phyloP scores from a whole-genome alignment of 30 jellyfish, hydroid and myxozoan genomes.

The Aurelia sp. region DNA sequence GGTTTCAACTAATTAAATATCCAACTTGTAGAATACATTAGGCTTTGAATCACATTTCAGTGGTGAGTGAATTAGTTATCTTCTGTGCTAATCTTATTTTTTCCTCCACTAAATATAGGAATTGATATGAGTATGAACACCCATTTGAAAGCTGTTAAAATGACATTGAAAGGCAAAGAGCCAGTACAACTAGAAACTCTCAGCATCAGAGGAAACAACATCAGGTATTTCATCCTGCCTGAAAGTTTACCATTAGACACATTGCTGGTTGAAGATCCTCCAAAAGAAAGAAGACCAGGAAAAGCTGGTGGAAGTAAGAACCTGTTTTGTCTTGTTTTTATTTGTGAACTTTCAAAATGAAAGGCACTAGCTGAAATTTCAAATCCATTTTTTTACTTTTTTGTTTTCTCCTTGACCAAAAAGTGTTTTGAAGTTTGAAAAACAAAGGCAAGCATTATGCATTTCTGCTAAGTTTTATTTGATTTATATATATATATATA shows the following conservation, averaged over 20 bases:
- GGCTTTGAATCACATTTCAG: no score
- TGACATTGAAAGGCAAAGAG: slow-evolving; percentile 90
- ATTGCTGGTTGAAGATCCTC: slow-evolving; percentile 95
- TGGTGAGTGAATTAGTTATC: no score
- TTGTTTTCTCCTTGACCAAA: background rate
- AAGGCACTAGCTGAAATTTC: no score
- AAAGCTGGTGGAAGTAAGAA: slow-evolving; percentile 75
- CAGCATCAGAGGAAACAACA: slow-evolving; percentile 98
- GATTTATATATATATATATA: background rate
- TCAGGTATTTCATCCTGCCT: slow-evolving; percentile 95
- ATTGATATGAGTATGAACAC: slow-evolving; percentile 99
- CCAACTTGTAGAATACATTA: no score
- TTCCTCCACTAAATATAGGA: slow-evolving; percentile 38
- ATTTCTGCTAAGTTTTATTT: background rate
- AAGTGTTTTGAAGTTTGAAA: background rate
- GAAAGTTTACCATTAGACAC: slow-evolving; percentile 98
- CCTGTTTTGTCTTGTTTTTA: no score
- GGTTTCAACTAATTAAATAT: no score
- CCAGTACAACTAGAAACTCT: slow-evolving; percentile 96
- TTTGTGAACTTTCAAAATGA: no score
- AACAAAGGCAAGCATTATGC: background rate
- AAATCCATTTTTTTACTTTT: background rate
- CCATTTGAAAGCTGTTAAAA: slow-evolving; percentile 93
- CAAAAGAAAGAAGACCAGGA: slow-evolving; percentile 85
- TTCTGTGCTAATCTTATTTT: no score